Evolutionary conservation across 2,113 vertebrate species (phyloP).

Genomic region (Coreoperca whiteheadi): DNA sequence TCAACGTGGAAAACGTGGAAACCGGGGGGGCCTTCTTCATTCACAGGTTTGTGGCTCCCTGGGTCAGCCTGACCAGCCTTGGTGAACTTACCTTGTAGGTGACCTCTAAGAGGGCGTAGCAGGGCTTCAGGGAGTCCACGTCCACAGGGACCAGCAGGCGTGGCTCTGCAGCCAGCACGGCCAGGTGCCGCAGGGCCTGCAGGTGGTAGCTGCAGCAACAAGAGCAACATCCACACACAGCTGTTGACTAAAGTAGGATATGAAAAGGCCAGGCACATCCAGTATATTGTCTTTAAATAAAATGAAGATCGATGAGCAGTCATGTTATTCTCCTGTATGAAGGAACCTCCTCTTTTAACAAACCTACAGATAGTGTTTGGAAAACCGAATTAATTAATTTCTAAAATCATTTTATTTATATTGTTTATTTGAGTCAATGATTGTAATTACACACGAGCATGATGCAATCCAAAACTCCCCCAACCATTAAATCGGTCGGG

Average conservation of each 20-base stretch:
- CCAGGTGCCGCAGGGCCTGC: slow-evolving; percentile 95
- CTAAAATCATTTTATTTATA: neutral
- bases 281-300: neutral
- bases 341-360: neutral
- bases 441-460: neutral
- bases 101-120: slow-evolving; percentile 95
- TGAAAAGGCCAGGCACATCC: neutral
- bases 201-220: slow-evolving; percentile 91
- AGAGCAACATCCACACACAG: slow-evolving; percentile 1
- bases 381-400: neutral
- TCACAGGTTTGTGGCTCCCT: neutral
- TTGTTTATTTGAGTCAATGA: neutral
- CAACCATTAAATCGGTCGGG: neutral
- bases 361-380: too few species aligned
- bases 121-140: slow-evolving; percentile 93
- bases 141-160: slow-evolving; percentile 95
- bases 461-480: too few species aligned
- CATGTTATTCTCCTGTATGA: neutral
- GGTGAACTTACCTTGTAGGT: slow-evolving; percentile 90
- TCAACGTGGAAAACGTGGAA: too few species aligned
- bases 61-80: neutral
- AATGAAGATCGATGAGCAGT: neutral
- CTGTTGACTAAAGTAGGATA: neutral
- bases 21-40: neutral
- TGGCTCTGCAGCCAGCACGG: slow-evolving; percentile 93